phyloP scores from a whole-genome alignment of 2,888 invertebrate species.

The Perdita meconis region DNA sequence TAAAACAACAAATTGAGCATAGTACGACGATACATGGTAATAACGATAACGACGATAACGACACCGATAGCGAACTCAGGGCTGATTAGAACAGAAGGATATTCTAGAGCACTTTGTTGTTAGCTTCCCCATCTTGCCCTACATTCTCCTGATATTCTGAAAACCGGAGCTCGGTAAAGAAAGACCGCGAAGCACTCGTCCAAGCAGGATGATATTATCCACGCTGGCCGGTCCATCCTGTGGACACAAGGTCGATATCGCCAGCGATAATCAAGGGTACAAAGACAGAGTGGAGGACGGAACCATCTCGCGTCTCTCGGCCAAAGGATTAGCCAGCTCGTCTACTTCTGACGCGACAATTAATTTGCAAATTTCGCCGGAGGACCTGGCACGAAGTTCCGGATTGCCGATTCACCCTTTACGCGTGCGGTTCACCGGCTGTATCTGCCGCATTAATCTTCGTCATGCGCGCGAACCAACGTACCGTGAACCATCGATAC shows the following conservation, averaged over 20 bases:
- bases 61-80: no score
- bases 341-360: conserved; percentile 59
- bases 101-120: no score
- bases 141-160: no score
- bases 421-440: not conserved
- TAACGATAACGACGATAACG: no score
- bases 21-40: no score
- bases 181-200: no score
- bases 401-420: conserved; percentile 5
- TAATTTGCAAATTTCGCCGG: conserved; percentile 55
- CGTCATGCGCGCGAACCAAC: conserved; percentile 3
- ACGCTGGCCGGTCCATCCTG: no score
- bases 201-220: no score
- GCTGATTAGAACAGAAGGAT: no score
- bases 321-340: conserved; percentile 43
- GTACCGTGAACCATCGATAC: conserved; percentile 45
- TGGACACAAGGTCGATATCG: not conserved
- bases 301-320: conserved; percentile 7
- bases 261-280: conserved; percentile 23
- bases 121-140: no score
- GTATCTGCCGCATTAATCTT: conserved; percentile 41
- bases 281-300: conserved; percentile 24
- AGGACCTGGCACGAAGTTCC: conserved; percentile 18
- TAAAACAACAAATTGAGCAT: no score
- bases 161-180: no score